phyloP scores from a whole-genome alignment of 2,797 vertebrate species.

The Catostomus latipinnis region DNA sequence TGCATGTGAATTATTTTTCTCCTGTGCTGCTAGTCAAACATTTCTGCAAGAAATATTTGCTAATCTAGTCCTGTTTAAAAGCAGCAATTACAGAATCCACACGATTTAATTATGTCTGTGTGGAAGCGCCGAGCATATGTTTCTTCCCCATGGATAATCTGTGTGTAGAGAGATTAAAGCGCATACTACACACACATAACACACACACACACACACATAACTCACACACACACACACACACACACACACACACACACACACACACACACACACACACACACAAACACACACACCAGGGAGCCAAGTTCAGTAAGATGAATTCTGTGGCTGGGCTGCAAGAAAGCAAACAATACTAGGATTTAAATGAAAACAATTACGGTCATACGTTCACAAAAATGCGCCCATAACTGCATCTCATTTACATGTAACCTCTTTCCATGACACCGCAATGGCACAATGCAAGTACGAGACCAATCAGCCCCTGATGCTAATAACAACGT shows the following conservation, averaged over 20 bases:
- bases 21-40: slow-evolving; percentile 60
- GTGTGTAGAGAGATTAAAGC: slow-evolving; percentile 35
- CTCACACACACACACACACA: slow-evolving; percentile 9
- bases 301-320: slow-evolving; percentile 8
- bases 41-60: slow-evolving; percentile 50
- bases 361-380: slow-evolving; percentile 12
- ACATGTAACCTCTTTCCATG: slow-evolving; percentile 1
- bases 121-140: slow-evolving; percentile 6
- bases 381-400: slow-evolving; percentile 16
- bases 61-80: slow-evolving; percentile 61
- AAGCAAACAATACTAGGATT: slow-evolving; percentile 3
- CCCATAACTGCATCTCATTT: slow-evolving; percentile 18
- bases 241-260: neutral
- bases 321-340: neutral
- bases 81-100: slow-evolving; percentile 62
- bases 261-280: neutral
- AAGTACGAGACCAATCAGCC: slow-evolving; percentile 58
- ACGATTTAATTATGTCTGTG: slow-evolving; percentile 59
- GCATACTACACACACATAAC: neutral
- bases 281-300: neutral
- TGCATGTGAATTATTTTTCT: slow-evolving; percentile 39
- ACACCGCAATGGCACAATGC: slow-evolving; percentile 35
- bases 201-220: too few species aligned
- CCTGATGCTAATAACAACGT: slow-evolving; percentile 58
- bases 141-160: slow-evolving; percentile 35